phyloP scores from a whole-genome alignment of 2,113 vertebrate species.

The Alosa alosa region DNA sequence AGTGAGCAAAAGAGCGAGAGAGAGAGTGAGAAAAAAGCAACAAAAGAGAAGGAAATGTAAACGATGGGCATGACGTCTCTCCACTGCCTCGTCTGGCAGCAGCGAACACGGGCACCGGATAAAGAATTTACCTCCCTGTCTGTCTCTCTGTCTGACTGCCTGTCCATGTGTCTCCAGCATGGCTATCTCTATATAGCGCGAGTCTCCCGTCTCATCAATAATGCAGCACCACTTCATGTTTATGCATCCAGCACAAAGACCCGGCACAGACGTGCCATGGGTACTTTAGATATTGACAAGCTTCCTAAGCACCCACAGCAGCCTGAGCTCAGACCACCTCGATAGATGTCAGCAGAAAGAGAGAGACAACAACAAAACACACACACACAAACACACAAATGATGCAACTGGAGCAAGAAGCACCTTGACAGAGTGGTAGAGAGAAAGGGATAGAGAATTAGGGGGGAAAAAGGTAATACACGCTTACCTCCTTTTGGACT shows the following conservation, averaged over 20 bases:
- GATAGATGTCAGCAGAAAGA: constrained; percentile 26
- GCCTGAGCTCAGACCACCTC: constrained; percentile 15
- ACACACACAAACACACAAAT: constrained; percentile 44
- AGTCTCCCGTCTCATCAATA: constrained; percentile 77
- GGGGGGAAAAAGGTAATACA: constrained; percentile 55
- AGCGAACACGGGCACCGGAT: constrained; percentile 24
- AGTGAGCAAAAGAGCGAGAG: constrained; percentile 22
- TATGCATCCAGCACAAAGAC: constrained; percentile 79
- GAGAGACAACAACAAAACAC: constrained; percentile 35
- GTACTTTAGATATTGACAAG: constrained; percentile 49
- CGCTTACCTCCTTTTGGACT: constrained; percentile 82
- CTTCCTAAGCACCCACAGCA: constrained; percentile 24
- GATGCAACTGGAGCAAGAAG: constrained; percentile 43
- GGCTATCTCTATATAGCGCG: constrained; percentile 42
- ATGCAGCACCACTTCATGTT: constrained; percentile 83
- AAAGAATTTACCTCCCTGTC: constrained; percentile 33
- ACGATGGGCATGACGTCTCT: constrained; percentile 36
- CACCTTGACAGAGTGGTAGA: constrained; percentile 30
- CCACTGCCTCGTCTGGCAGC: not conserved
- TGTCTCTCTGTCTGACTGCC: constrained; percentile 29
- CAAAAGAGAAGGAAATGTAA: constrained; percentile 32
- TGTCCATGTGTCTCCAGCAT: constrained; percentile 30
- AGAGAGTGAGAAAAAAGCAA: constrained; percentile 28
- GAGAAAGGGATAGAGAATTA: constrained; percentile 48
- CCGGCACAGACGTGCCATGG: constrained; percentile 60